These are phyloP conservation scores for Drosophila bocki DNA, from an alignment of 1,140 invertebrate species.

Conservation along the genomic window DNA sequence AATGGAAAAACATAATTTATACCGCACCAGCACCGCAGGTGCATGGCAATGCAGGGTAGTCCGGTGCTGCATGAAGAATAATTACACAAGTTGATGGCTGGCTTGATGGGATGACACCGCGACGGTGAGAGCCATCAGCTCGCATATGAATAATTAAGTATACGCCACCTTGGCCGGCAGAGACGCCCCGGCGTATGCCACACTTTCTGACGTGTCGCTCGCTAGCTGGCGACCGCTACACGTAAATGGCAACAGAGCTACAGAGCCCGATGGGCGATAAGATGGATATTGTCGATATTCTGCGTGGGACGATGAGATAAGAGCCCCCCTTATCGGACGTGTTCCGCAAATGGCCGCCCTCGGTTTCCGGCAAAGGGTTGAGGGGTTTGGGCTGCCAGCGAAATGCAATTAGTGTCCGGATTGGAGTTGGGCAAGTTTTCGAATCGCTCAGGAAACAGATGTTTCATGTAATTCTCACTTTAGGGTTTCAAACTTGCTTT, in stretches of 20 bases:
- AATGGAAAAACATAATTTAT: conserved; percentile 52
- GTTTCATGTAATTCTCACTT: conserved; percentile 39
- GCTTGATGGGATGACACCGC: conserved; percentile 1
- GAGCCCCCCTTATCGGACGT: conserved; percentile 21
- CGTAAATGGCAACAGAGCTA: conserved; percentile 2
- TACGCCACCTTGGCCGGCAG: conserved; percentile 19
- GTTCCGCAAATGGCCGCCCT: conserved; percentile 22
- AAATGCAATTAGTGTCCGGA: conserved; percentile 40
- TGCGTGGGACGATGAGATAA: conserved; percentile 37
- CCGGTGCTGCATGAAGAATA: conserved; percentile 21
- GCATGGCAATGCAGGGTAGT: conserved; percentile 11
- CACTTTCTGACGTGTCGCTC: conserved; percentile 16
- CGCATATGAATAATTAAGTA: conserved; percentile 46
- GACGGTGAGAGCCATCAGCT: conserved; percentile 13
- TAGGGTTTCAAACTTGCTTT: conserved; percentile 34
- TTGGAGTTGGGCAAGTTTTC: conserved; percentile 9
- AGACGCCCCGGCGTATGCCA: conserved; percentile 37
- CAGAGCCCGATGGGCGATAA: conserved; percentile 25
- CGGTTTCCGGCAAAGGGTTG: conserved; percentile 14
- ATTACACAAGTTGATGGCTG: conserved; percentile 27
- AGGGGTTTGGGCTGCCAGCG: not conserved
- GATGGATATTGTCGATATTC: conserved; percentile 30
- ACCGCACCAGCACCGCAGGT: not conserved
- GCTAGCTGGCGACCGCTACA: conserved; percentile 6
- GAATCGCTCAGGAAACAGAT: conserved; percentile 36